Percentiles rank a stretch among this genome's conserved stretches.
These are phyloP conservation scores for Cyrtodaria siliqua DNA, from an alignment of 2,888 invertebrate species.

Conservation along the genomic window DNA sequence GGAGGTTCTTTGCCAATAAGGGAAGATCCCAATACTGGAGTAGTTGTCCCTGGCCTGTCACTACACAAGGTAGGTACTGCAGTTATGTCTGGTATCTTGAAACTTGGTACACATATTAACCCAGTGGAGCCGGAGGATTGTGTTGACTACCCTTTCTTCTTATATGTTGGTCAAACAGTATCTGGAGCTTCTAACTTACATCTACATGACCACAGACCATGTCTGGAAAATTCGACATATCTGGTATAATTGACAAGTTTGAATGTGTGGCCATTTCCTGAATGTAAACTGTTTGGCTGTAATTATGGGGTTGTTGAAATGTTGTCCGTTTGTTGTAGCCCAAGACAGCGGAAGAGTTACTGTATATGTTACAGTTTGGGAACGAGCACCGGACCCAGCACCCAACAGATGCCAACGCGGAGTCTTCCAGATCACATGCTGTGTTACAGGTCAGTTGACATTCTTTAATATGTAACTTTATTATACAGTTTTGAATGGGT, in stretches of 20 bases:
- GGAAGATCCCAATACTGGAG: conserved; percentile 91
- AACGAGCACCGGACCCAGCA: conserved; percentile 96
- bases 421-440: conserved; percentile 98
- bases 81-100: no score
- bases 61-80: conserved; percentile 88
- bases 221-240: no score
- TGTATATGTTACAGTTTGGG: conserved; percentile 92
- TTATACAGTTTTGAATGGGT: no score
- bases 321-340: conserved; percentile 75
- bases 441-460: conserved; percentile 92
- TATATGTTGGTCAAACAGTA: not conserved
- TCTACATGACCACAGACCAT: no score
- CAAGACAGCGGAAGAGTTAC: conserved; percentile 88
- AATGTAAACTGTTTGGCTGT: no score
- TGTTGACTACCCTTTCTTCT: not conserved
- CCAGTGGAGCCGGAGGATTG: not conserved
- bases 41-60: conserved; percentile 92
- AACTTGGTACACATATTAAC: no score
- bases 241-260: no score
- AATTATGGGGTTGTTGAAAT: no score
- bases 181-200: no score
- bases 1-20: conserved; percentile 91
- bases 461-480: no score
- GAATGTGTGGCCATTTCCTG: no score
- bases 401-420: conserved; percentile 97